These are phyloP conservation scores for Struthio camelus DNA, from an alignment of 2,113 vertebrate species.

Conservation along the genomic window DNA sequence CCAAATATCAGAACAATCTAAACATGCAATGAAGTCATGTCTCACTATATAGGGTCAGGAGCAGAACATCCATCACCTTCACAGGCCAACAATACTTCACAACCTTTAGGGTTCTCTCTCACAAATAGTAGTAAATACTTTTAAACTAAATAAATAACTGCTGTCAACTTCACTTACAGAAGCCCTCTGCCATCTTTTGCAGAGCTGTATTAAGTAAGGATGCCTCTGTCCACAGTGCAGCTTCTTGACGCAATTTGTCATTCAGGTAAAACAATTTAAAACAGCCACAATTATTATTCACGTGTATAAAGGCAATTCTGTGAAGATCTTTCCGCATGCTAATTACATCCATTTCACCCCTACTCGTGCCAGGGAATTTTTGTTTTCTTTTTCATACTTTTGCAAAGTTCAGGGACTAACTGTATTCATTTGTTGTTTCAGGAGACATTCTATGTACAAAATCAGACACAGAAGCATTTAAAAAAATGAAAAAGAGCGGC, in stretches of 20 bases:
- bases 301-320: neutral
- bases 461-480: neutral
- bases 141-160: constrained; percentile 83
- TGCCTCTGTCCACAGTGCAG: neutral
- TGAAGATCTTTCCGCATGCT: constrained; percentile 5
- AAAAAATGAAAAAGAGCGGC: neutral
- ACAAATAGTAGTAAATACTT: constrained; percentile 85
- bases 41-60: constrained; percentile 84
- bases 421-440: neutral
- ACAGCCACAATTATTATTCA: neutral
- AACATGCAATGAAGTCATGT: constrained; percentile 88
- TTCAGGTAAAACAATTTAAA: constrained; percentile 68
- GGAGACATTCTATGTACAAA: neutral
- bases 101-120: constrained; percentile 81
- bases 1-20: constrained; percentile 87
- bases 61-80: constrained; percentile 83
- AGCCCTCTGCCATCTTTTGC: constrained; percentile 75
- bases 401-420: constrained; percentile 11
- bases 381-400: constrained; percentile 34
- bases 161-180: constrained; percentile 81
- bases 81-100: constrained; percentile 81
- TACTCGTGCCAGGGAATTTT: constrained; percentile 17
- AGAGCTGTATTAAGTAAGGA: constrained; percentile 58
- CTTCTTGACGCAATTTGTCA: neutral
- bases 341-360: neutral